Conservation (phyloP, 2,888 invertebrate species). For the Xestia xanthographa region DNA sequence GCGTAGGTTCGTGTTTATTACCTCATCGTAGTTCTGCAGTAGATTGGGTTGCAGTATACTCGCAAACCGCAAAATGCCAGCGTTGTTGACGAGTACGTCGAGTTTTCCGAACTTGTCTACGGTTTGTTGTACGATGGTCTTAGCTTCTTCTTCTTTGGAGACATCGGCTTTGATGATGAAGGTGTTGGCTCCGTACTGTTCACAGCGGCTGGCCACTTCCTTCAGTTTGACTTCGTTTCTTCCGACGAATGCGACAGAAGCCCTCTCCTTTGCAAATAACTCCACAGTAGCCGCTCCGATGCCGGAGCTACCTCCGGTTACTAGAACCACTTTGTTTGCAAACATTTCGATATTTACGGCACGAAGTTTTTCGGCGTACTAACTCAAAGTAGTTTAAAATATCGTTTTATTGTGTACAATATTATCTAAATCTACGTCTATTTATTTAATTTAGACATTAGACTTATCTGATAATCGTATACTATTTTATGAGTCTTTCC, state of each 20-base stretch:
- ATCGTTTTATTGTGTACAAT: not conserved
- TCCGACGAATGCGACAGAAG: slow-evolving; percentile 64
- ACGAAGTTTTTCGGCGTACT: not conserved
- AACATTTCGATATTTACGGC: slow-evolving; percentile 40
- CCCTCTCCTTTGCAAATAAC: slow-evolving; percentile 55
- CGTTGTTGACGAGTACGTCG: slow-evolving; percentile 42
- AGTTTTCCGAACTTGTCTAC: slow-evolving; percentile 36
- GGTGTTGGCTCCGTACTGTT: slow-evolving; percentile 3
- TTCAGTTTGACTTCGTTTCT: slow-evolving; percentile 60
- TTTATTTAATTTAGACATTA: not conserved
- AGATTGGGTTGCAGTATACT: slow-evolving; percentile 50
- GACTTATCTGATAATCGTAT: not conserved
- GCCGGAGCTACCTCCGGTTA: slow-evolving; percentile 69
- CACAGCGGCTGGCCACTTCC: slow-evolving; percentile 30
- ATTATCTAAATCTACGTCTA: not conserved
- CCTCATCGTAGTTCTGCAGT: slow-evolving; percentile 63
- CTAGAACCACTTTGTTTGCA: slow-evolving; percentile 65
- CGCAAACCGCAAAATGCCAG: slow-evolving; percentile 27
- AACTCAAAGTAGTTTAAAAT: not conserved
- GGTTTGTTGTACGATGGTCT: slow-evolving; percentile 35
- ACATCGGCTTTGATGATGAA: slow-evolving; percentile 45
- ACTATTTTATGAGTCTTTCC: not conserved
- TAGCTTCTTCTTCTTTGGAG: slow-evolving; percentile 49
- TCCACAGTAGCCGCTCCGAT: slow-evolving; percentile 66
- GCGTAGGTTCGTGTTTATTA: slow-evolving; percentile 69